Evolutionary conservation across 1,140 invertebrate genomes (phyloP).

Genomic region (Orchestia grillus): DNA sequence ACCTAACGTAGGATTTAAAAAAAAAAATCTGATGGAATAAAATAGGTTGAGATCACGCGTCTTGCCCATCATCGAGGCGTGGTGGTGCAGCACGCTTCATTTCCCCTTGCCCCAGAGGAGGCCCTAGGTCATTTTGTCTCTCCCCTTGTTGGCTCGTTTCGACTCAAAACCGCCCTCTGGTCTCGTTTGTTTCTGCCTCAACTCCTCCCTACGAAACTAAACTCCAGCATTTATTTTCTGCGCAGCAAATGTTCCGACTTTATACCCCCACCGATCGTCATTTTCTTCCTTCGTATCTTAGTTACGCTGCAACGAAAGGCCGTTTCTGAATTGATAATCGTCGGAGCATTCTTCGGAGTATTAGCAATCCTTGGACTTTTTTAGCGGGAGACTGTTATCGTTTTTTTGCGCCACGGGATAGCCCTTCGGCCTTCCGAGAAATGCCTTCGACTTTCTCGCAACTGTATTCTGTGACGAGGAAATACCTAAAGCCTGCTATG

Average conservation of each 20-base stretch:
- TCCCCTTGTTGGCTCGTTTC: not conserved
- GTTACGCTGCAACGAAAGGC: not conserved
- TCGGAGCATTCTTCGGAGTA: not conserved
- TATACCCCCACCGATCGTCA: not conserved
- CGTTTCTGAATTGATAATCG: not conserved
- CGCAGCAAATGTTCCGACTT: not conserved
- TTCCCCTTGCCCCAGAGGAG: not conserved
- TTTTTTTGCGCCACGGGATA: not conserved
- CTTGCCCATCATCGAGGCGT: not conserved
- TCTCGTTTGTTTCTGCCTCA: not conserved
- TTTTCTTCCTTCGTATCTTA: not conserved
- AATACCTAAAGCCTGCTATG: not conserved
- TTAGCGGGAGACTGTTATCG: not conserved
- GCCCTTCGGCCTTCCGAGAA: not conserved
- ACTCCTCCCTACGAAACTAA: not conserved
- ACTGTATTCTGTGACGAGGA: not conserved
- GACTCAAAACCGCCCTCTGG: not conserved
- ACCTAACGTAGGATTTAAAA: not conserved
- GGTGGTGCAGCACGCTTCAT: not conserved
- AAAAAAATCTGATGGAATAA: not conserved
- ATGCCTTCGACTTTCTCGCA: not conserved
- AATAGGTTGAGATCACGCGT: not conserved
- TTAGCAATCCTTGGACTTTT: not conserved
- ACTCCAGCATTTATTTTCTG: not conserved
- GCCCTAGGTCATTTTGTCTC: not conserved